Evolutionary conservation across 2,113 vertebrate genomes (phyloP).

Genomic region (Gila orcuttii): DNA sequence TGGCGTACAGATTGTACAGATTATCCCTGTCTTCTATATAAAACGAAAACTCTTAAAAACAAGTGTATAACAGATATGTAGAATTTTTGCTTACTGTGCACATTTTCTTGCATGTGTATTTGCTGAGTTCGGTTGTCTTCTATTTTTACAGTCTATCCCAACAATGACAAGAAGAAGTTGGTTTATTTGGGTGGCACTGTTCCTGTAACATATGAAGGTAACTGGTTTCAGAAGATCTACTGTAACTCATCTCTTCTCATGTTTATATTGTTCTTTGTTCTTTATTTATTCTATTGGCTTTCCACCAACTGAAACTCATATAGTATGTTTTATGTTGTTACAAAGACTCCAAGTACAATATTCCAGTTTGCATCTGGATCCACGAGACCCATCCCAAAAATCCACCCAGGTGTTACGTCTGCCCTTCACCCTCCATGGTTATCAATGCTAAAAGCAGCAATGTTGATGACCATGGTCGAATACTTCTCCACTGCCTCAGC

Average conservation of each 20-base stretch:
- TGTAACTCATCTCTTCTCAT: neutral
- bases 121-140: neutral
- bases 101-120: neutral
- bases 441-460: conserved; percentile 71
- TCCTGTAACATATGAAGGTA: conserved; percentile 74
- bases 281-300: no score
- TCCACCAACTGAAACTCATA: neutral
- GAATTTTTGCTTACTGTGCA: neutral
- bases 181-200: conserved; percentile 72
- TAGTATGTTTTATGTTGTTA: neutral
- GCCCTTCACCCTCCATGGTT: conserved; percentile 69
- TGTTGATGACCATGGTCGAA: conserved; percentile 66
- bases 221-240: neutral
- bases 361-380: conserved; percentile 78
- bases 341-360: conserved; percentile 71
- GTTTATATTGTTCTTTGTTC: neutral
- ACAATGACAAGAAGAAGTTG: conserved; percentile 72
- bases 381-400: conserved; percentile 73
- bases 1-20: neutral
- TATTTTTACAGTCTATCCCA: conserved; percentile 67
- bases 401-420: conserved; percentile 73
- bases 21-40: neutral
- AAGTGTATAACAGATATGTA: neutral
- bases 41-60: neutral
- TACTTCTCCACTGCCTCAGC: conserved; percentile 63